Percentiles rank a stretch among this genome's conserved stretches.
Conservation (phyloP, 2,113 vertebrate species). For the Microcebus lehilahytsara region DNA sequence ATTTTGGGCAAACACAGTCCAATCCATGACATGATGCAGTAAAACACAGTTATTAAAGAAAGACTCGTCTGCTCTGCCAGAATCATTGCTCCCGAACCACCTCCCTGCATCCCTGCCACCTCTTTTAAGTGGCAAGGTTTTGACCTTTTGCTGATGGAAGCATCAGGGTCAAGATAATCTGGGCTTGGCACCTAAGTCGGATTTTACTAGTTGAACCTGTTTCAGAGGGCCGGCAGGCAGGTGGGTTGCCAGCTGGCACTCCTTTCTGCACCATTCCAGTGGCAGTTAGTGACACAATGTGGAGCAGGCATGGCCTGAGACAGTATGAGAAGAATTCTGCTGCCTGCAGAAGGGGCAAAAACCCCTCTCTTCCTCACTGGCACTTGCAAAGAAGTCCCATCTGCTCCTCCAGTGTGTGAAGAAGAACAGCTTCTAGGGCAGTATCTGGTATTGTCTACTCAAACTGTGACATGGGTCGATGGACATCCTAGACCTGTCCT, state of each 20-base stretch:
- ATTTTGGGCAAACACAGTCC: not conserved
- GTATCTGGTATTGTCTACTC: not conserved
- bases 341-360: not conserved
- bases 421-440: not conserved
- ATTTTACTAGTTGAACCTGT: slow-evolving; percentile 37
- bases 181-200: not conserved
- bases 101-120: not conserved
- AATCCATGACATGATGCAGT: not conserved
- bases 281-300: not conserved
- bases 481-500: not conserved
- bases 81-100: not conserved
- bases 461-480: not conserved
- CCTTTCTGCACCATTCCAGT: not conserved
- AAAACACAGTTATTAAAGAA: not conserved
- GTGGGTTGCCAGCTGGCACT: not conserved
- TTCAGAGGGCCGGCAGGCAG: not conserved
- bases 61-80: not conserved
- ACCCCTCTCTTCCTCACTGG: not conserved
- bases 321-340: not conserved
- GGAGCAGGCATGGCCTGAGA: not conserved
- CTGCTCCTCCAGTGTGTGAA: not conserved
- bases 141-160: not conserved
- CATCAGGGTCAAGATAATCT: not conserved
- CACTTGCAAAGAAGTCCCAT: not conserved
- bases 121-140: not conserved